These are phyloP conservation scores for Baronia brevicornis DNA, from an alignment of 2,888 invertebrate species.

Conservation along the genomic window DNA sequence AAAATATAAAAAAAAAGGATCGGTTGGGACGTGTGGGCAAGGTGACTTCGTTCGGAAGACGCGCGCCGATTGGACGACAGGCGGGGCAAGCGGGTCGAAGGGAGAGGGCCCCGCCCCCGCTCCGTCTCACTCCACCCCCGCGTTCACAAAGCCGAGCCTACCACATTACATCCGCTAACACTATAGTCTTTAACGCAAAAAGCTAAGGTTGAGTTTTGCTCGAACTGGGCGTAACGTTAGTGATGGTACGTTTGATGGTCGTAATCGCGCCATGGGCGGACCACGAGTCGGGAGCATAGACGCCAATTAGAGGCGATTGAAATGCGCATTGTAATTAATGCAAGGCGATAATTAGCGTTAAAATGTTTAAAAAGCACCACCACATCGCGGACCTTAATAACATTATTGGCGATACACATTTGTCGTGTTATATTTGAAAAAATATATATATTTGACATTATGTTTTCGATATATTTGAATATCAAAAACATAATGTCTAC, in stretches of 20 bases:
- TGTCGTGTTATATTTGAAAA: background rate
- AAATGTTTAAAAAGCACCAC: background rate
- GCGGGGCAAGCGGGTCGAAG: slow-evolving; percentile 61
- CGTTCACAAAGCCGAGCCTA: slow-evolving; percentile 42
- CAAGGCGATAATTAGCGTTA: slow-evolving; percentile 3
- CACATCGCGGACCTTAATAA: no score
- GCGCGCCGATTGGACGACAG: slow-evolving; percentile 53
- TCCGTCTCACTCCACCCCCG: slow-evolving; percentile 56
- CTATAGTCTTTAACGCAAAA: slow-evolving; percentile 32
- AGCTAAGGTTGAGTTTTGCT: slow-evolving; percentile 37
- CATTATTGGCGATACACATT: no score
- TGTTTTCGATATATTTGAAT: no score
- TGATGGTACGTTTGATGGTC: slow-evolving; percentile 51
- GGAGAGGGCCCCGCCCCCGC: slow-evolving; percentile 54
- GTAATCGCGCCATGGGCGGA: slow-evolving; percentile 72
- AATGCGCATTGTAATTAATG: slow-evolving; percentile 51
- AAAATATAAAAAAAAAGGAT: slow-evolving; percentile 46
- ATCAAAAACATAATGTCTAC: no score
- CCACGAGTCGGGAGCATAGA: slow-evolving; percentile 56
- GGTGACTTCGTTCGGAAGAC: slow-evolving; percentile 58
- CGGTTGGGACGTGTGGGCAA: slow-evolving; percentile 64
- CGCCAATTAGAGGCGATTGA: slow-evolving; percentile 66
- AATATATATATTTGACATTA: no score
- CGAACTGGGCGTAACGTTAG: slow-evolving; percentile 28
- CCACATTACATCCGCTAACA: slow-evolving; percentile 44